Evolutionary conservation across 2,888 invertebrate genomes (phyloP), one percentile per base, ranked within the genome.

Genomic region (Suillia variegata): DNA sequence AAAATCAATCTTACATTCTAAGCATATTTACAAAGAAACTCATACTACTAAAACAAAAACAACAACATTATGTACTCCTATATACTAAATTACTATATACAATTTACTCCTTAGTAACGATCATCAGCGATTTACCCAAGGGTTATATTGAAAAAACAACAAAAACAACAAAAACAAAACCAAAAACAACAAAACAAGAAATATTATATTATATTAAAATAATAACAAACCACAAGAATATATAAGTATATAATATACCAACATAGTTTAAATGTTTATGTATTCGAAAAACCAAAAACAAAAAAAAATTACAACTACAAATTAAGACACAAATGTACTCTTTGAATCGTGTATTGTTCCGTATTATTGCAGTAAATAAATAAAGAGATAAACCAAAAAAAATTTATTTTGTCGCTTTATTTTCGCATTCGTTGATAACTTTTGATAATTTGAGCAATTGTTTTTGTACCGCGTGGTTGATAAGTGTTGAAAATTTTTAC

Each of bases 181-280:
- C 17, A 45, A 45, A 45, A 45, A 45, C 5, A n/a, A n/a, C 45
- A 45, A 45, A 45, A 45, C 13, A 18, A 45, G 18, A 20, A 38
- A 38, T 5, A 38, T 13, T 13, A 38, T 6, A 45, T 18, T 45
- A 45, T 18, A 45, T 45, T 18, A 45, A 45, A 45, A 18, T 18
- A 45, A 18, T 33, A 34, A 24, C 12, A 52, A 34, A 50, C 4
- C 34, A 49, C 15, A 53, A 15, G n/a, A 5, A 34, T 61, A 57
- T 58, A 62, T 58, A 50, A 50, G 56, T 58, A 54, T 20, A 51
- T 56, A 52, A 73, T 24, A 38, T 53, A 54, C 21, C 66, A 66
- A 75, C 55, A 75, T 71, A 76, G 74, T 70, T 76, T 73, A 70
- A 76, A 76, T 70, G 76, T 76, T 75, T 74, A 70, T 75, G 57